phyloP scores from a whole-genome alignment of 2,113 vertebrate genomes.

The Acanthochromis polyacanthus region DNA sequence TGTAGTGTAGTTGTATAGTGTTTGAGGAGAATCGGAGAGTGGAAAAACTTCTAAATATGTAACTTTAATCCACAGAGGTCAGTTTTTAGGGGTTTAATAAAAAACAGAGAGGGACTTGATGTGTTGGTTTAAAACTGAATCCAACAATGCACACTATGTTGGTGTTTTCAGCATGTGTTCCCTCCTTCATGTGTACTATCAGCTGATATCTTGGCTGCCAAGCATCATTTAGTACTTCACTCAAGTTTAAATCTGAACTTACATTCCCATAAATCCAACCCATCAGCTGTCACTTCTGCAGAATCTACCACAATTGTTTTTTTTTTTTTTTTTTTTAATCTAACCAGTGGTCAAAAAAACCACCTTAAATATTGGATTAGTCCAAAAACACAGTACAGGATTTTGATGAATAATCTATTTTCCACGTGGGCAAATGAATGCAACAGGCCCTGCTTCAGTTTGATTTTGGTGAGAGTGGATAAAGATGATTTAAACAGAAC shows the following conservation, averaged over 20 bases:
- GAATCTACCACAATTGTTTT: constrained; percentile 7
- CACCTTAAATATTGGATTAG: constrained; percentile 1
- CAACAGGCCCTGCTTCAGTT: not conserved
- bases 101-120: no score
- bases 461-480: constrained; percentile 3
- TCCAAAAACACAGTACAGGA: not conserved
- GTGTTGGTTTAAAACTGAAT: constrained; percentile 22
- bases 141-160: not conserved
- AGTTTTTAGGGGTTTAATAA: no score
- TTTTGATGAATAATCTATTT: constrained; percentile 9
- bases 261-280: not conserved
- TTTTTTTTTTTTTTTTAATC: no score
- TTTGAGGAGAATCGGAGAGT: no score
- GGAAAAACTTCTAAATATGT: no score
- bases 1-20: no score
- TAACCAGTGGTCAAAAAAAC: not conserved
- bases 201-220: constrained; percentile 1
- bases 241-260: not conserved
- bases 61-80: no score
- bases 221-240: not conserved
- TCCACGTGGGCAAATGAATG: no score
- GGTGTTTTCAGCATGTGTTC: constrained; percentile 7
- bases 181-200: not conserved
- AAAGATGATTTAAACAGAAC: constrained; percentile 17
- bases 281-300: not conserved